These are phyloP conservation scores for Ephestia elutella DNA, from an alignment of 1,140 invertebrate species.

Conservation along the genomic window DNA sequence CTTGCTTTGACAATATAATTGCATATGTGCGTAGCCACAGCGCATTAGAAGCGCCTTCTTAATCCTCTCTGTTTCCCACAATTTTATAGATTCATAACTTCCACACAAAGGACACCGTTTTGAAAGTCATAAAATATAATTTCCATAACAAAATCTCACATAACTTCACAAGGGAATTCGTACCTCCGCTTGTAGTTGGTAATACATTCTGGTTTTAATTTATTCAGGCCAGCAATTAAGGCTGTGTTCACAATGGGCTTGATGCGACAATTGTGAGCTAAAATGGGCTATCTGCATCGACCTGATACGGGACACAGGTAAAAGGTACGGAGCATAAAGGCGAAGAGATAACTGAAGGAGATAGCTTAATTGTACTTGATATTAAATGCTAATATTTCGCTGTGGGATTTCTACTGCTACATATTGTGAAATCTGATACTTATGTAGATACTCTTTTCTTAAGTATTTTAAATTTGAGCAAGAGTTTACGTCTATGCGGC, in stretches of 20 bases:
- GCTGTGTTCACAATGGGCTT: constrained; percentile 63
- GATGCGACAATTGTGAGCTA: constrained; percentile 62
- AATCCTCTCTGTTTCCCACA: no score
- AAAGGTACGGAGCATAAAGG: constrained; percentile 3
- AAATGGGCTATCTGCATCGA: constrained; percentile 57
- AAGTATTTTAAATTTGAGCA: no score
- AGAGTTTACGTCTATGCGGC: no score
- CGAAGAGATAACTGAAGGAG: neutral
- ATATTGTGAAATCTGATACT: no score
- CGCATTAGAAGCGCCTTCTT: no score
- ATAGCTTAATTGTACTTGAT: neutral
- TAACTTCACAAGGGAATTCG: constrained; percentile 14
- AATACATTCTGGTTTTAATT: constrained; percentile 59
- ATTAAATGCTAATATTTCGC: neutral
- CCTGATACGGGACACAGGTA: neutral
- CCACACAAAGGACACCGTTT: neutral
- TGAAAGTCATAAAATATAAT: neutral
- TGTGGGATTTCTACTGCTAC: neutral
- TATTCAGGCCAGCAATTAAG: constrained; percentile 67
- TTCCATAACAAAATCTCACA: neutral
- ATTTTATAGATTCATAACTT: no score
- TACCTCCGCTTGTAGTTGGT: constrained; percentile 23
- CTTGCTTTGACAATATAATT: no score
- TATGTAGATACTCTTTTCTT: no score
- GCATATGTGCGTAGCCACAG: no score